Conservation (phyloP, 2,888 invertebrate genomes). For the Loripinus fragilis region DNA sequence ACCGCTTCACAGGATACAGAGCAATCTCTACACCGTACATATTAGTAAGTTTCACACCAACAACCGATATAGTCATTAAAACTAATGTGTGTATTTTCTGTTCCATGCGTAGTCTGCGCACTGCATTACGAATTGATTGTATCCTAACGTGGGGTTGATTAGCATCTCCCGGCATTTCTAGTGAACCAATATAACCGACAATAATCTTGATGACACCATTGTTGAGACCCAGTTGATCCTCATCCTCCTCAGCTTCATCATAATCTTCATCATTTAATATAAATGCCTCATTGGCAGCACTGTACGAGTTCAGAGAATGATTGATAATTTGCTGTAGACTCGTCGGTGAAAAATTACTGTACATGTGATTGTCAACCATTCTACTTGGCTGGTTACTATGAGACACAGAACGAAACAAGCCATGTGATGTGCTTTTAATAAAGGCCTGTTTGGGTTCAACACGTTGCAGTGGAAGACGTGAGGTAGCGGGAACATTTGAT, state of each 20-base stretch:
- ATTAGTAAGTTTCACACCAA: constrained; percentile 90
- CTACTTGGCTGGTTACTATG: constrained; percentile 28
- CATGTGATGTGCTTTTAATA: constrained; percentile 65
- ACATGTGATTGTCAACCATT: constrained; percentile 44
- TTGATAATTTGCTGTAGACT: constrained; percentile 61
- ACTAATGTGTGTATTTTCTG: constrained; percentile 92
- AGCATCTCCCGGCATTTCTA: constrained; percentile 91
- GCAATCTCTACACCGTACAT: constrained; percentile 91
- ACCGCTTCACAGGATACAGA: constrained; percentile 92
- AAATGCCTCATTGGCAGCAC: constrained; percentile 68
- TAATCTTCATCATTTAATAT: constrained; percentile 63
- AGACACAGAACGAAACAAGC: constrained; percentile 32
- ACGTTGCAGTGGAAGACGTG: constrained; percentile 46
- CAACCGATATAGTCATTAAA: constrained; percentile 90
- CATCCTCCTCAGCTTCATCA: constrained; percentile 63
- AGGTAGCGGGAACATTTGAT: constrained; percentile 50
- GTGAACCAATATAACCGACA: constrained; percentile 96
- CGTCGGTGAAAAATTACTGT: constrained; percentile 60
- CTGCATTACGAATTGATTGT: constrained; percentile 91
- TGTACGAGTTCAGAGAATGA: constrained; percentile 62
- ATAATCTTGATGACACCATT: constrained; percentile 78
- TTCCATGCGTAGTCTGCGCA: constrained; percentile 94
- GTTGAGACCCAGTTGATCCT: constrained; percentile 43
- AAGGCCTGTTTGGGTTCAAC: constrained; percentile 68
- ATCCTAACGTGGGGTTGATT: constrained; percentile 85